Evolutionary conservation across 2,888 invertebrate genomes (phyloP).

Genomic region (Epistrophe eligans): DNA sequence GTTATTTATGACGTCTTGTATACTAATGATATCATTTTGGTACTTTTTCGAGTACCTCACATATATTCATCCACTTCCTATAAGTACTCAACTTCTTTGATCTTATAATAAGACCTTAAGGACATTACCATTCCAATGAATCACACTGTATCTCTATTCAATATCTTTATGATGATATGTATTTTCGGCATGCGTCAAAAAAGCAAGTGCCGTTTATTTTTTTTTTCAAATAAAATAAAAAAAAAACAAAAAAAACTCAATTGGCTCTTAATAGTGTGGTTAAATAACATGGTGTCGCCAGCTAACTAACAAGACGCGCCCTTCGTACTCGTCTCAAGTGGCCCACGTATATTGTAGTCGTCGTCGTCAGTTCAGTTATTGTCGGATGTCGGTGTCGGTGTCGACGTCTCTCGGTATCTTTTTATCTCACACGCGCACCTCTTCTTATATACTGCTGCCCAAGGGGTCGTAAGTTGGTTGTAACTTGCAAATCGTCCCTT

Average conservation of each 20-base stretch:
- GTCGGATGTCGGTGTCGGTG: neutral
- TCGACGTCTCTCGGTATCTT: constrained; percentile 62
- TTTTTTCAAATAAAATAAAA: constrained; percentile 24
- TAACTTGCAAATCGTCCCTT: constrained; percentile 47
- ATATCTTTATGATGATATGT: constrained; percentile 53
- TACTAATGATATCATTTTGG: neutral
- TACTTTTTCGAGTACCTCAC: neutral
- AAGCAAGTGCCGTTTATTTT: constrained; percentile 44
- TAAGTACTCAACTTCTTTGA: constrained; percentile 12
- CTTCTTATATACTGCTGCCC: constrained; percentile 28
- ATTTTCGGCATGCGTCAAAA: constrained; percentile 70
- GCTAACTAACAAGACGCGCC: constrained; percentile 75
- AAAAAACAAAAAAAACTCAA: constrained; percentile 36
- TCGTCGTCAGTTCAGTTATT: neutral
- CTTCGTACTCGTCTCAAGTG: constrained; percentile 73
- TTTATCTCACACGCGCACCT: constrained; percentile 72
- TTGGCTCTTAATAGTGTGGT: constrained; percentile 71
- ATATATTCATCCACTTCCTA: neutral
- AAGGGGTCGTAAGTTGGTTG: constrained; percentile 40
- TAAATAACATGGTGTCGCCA: constrained; percentile 76
- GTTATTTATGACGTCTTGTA: neutral
- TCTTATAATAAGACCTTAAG: constrained; percentile 37
- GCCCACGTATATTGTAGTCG: neutral
- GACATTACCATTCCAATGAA: constrained; percentile 22
- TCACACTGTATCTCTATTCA: constrained; percentile 25